Base-by-base conservation (phyloP, 2,888 invertebrate species). In the Andrena camellia region DNA sequence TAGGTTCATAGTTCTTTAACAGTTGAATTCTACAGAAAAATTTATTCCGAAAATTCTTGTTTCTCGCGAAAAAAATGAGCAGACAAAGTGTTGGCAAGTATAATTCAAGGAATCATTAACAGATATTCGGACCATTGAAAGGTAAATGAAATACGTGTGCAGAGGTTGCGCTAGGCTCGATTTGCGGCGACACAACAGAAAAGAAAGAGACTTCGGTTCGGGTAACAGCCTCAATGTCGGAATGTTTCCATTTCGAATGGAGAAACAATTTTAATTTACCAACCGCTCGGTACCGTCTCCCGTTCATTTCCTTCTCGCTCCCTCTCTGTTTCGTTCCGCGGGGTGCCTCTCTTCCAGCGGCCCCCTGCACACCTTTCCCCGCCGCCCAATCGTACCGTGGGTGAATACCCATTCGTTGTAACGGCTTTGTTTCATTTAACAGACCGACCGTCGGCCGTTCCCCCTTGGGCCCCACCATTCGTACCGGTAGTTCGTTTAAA, bases 371-470 rank as follows among this genome's bases (percentile, higher is more conserved):
- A 1, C 76, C 66, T 57, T 70, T 59, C 67, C 75, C 42, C 76
- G 48, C 70, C 72, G 62, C 71, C 78, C 79, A 82, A 81, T 74
- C 83, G 71, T 82, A 69, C 72, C 79, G 82, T 64, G 88, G 86
- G 83, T 87, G 90, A 90, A 91, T 92, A 89, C 87, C 90, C 92
- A 92, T 92, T 92, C 91, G 92, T 92, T 92, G 92, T 91, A 91
- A 92, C 90, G 91, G 92, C 92, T 90, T 92, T 92, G 92, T 92
- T 92, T 92, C 92, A 92, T 91, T 92, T 92, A 92, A 92, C 92
- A 90, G 90, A 91, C 90, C 90, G 87, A 86, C 88, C 89, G 88
- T 86, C 90, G 86, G 86, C 83, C 86, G 83, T 87, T 87, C 78
- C 86, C 80, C 87, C 88, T 82, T 83, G 81, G 88, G 82, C 84